Percentiles rank a stretch among this genome's conserved stretches.
These are phyloP conservation scores for Anguilla japonica DNA, from an alignment of 2,113 vertebrate genomes.

Conservation along the genomic window DNA sequence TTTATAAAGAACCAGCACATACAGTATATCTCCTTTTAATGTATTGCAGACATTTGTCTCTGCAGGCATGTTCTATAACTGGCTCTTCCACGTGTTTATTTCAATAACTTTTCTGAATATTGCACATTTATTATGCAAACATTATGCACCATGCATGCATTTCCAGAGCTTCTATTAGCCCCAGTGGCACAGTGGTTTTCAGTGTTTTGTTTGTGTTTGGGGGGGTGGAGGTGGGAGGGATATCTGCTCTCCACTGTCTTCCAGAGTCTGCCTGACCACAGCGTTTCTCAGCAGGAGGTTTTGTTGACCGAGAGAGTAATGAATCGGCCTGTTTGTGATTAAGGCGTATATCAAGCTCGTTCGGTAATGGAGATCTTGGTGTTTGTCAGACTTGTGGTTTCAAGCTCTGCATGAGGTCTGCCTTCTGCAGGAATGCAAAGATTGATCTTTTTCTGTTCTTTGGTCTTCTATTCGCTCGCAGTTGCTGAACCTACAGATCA, in stretches of 20 bases:
- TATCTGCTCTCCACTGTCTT: background rate
- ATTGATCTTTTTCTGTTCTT: background rate
- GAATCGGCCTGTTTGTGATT: conserved; percentile 14
- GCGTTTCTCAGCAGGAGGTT: conserved; percentile 6
- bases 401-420: conserved; percentile 6
- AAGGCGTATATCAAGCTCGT: conserved; percentile 3
- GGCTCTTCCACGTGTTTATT: background rate
- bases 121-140: background rate
- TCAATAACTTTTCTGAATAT: background rate
- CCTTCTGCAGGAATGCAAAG: background rate
- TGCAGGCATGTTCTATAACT: background rate
- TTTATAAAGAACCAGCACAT: background rate
- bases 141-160: background rate
- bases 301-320: conserved; percentile 2
- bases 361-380: background rate
- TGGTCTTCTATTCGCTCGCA: background rate
- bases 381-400: background rate
- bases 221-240: too few species aligned
- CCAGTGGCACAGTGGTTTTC: background rate
- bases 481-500: background rate
- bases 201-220: background rate
- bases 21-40: background rate
- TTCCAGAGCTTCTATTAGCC: background rate
- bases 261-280: background rate
- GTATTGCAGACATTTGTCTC: background rate